phyloP scores from a whole-genome alignment of 1,140 invertebrate genomes.

The Heliconius melpomene region DNA sequence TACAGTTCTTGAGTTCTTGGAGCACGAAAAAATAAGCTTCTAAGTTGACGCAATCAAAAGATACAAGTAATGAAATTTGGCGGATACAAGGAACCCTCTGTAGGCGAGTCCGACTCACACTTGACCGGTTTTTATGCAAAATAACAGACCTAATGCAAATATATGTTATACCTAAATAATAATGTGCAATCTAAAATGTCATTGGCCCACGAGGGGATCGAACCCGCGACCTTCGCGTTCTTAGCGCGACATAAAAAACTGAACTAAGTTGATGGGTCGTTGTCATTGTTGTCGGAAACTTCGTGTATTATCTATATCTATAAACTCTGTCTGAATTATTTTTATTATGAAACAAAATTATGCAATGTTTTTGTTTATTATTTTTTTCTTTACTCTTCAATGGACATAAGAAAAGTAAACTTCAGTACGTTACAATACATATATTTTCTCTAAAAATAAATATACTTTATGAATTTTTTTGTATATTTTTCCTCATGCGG shows the following conservation, averaged over 20 bases:
- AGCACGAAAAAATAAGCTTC: too few relatives aligned
- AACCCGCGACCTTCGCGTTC: conserved; percentile 47
- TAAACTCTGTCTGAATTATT: neutral
- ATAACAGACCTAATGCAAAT: conserved; percentile 36
- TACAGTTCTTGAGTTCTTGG: too few relatives aligned
- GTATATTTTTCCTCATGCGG: too few relatives aligned
- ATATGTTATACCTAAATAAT: conserved; percentile 27
- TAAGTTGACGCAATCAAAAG: too few relatives aligned
- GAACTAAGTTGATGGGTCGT: conserved; percentile 44
- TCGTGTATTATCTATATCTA: conserved; percentile 23
- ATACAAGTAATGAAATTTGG: too few relatives aligned
- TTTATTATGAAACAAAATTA: neutral
- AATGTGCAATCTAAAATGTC: conserved; percentile 39
- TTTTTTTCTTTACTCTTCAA: neutral
- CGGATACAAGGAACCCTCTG: too few relatives aligned
- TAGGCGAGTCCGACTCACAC: too few relatives aligned
- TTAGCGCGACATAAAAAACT: conserved; percentile 38
- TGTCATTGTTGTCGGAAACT: conserved; percentile 28
- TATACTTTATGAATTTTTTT: too few relatives aligned
- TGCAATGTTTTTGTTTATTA: neutral
- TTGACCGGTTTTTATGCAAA: conserved; percentile 33
- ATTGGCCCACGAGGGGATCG: conserved; percentile 49
- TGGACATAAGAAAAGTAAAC: too few relatives aligned
- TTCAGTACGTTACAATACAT: too few relatives aligned
- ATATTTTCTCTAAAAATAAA: too few relatives aligned